Evolutionary conservation across 2,797 vertebrate species (phyloP), one percentile per base, ranked within the genome.

Genomic region (Lepus oiostolus): DNA sequence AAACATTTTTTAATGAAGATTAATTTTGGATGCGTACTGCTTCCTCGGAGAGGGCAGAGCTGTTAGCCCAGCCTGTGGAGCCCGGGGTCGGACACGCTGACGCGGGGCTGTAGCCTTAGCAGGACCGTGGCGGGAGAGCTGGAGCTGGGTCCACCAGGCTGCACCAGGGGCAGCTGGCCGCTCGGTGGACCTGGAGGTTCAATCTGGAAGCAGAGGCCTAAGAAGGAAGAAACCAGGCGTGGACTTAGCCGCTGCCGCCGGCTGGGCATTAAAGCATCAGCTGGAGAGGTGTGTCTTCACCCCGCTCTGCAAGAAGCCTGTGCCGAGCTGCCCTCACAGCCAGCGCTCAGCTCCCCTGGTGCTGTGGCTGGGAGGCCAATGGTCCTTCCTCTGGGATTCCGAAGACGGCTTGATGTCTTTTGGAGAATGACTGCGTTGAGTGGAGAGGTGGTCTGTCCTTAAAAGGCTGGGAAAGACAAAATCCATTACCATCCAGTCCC

Each of bases 111-210:
- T 47, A 47, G 42, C 42, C 8, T 47, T 47, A 47, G 42, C 42
- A 47, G 42, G 42, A 47, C 42, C 1, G 42, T 47, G 8, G 42
- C 42, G 8, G 42, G 42, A 47, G 42, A 47, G 42, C 42, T 47
- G 42, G 42, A 47, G 42, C 42, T 47, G 42, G 42, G 42, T 8
- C 8, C 42, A 47, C 42, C 8, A 47, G 72, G 52, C 47, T 0
- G 42, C 47, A 2, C 38, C 54, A 38, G 52, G 1, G 2, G 35
- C 30, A 0, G 19, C 4, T 0, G 12, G 42, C 1, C 7, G 32
- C 9, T 16, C 17, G 1, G 70, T 19, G 12, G 0, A 8, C 16
- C 12, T 19, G 17, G 28, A 28, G 22, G 76, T 74, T 17, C 79
- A 24, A 26, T 24, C 38, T 0, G 1, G 75, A 16, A 17, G 5